Conservation (phyloP, 2,113 vertebrate species). For the Petromus typicus region DNA sequence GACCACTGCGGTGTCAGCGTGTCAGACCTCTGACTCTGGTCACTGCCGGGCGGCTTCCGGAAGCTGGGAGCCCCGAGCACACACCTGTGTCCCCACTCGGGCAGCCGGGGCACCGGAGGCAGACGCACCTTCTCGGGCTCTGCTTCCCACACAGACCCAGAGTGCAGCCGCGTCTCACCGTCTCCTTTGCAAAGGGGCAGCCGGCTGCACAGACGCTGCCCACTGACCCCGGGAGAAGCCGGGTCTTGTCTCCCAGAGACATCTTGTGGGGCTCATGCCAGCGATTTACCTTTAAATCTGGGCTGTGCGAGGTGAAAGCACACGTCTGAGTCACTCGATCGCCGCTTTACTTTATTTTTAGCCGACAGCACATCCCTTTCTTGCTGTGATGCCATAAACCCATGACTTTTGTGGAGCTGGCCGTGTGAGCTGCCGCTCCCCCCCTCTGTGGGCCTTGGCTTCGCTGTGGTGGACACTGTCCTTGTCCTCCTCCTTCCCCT, state of each 20-base stretch:
- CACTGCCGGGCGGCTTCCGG: too few species aligned
- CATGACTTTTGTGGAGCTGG: neutral
- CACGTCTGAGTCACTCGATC: rapidly evolving
- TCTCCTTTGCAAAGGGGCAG: neutral
- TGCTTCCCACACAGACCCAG: neutral
- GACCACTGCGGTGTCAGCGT: too few species aligned
- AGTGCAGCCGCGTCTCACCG: neutral
- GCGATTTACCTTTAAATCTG: neutral
- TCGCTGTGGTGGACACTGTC: too few species aligned
- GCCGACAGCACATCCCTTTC: neutral
- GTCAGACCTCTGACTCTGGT: too few species aligned
- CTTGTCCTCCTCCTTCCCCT: too few species aligned
- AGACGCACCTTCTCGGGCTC: rapidly evolving
- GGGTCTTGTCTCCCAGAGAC: neutral
- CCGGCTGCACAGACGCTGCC: rapidly evolving
- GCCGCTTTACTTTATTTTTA: neutral
- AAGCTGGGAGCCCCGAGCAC: neutral
- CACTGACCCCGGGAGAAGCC: neutral
- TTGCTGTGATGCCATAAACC: neutral
- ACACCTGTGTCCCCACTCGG: rapidly evolving
- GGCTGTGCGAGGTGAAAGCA: rapidly evolving
- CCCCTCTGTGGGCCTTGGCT: too few species aligned
- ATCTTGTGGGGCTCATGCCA: neutral
- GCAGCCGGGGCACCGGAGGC: neutral
- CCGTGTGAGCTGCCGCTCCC: too few species aligned